Base-by-base conservation (phyloP, 2,797 vertebrate species). In the Arrhamphus sclerolepis region DNA sequence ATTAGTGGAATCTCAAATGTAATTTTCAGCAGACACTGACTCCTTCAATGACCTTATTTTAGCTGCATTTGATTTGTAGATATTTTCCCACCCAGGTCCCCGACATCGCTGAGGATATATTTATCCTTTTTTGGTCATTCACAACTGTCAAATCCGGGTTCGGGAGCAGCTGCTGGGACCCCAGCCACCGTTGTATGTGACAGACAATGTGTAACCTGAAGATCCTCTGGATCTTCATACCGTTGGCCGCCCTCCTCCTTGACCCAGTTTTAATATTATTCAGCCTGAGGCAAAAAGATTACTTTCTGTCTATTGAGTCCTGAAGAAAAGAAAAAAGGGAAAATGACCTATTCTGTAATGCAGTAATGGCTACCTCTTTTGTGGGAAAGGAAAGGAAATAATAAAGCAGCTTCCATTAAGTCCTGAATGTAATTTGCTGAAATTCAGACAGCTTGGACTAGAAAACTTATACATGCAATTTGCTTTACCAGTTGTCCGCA, bases 251-350 rank as follows among this genome's bases (percentile, higher is more conserved):
- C 29, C 66, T 46, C 48, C 60, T 83, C 67, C 77, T 81, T 85
- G 86, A 87, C 89, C 89, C 75, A 83, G 72, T 89, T 91, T 81
- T 81, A 85, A 86, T 85, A 85, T 85, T 79, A 83, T 82, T 81
- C 81, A 62, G 77, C 77, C 74, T 1, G 64, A 72, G 68, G 74
- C 71, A 20, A 72, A 75, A 73, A 76, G 82, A 89, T 88, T 83
- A 80, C 61, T 78, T 70, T 72, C 66, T 63, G 67, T 81, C 83
- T 77, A 44, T 70, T 46, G 67, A 70, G 76, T 68, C 46, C 11
- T 24, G 46, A 67, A 77, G 48, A 75, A 67, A 70, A 69, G 66
- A 62, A 48, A 50, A 59, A 66, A 6, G 6, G 61, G 21, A 8
- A 81, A 82, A 58, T 61, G 56, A 66, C 43, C 55, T 60, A n/a